A percentile compares a stretch with the other conserved stretches of the same genome.
Conservation (phyloP, 2,888 invertebrate species). For the Drosophila longiperda region DNA sequence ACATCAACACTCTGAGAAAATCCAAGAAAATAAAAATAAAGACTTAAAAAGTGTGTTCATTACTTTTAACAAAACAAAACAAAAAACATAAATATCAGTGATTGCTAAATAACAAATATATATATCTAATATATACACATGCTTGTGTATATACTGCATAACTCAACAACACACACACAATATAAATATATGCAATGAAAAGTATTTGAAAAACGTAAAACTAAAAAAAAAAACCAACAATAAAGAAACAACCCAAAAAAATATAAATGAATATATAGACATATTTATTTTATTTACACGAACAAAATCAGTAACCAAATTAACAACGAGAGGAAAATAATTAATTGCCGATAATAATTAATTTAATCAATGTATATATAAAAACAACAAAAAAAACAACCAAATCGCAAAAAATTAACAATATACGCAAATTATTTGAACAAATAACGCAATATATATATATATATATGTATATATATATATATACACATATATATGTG, state of each 20-base stretch:
- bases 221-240: slow-evolving; percentile 19
- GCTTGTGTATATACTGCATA: slow-evolving; percentile 20
- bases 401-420: slow-evolving; percentile 46
- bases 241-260: slow-evolving; percentile 35
- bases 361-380: slow-evolving; percentile 29
- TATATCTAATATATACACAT: slow-evolving; percentile 13
- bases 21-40: slow-evolving; percentile 57
- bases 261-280: slow-evolving; percentile 29
- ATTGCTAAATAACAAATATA: slow-evolving; percentile 16
- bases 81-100: slow-evolving; percentile 22
- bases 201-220: slow-evolving; percentile 36
- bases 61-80: slow-evolving; percentile 65
- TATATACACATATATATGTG: slow-evolving; percentile 40
- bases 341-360: slow-evolving; percentile 33
- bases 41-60: slow-evolving; percentile 76
- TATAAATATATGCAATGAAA: slow-evolving; percentile 34
- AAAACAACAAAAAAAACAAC: slow-evolving; percentile 40
- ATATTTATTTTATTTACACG: slow-evolving; percentile 16
- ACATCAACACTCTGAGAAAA: slow-evolving; percentile 57
- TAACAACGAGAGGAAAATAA: slow-evolving; percentile 50
- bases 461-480: slow-evolving; percentile 34
- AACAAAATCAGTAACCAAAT: slow-evolving; percentile 51
- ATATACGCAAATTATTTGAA: slow-evolving; percentile 50
- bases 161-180: slow-evolving; percentile 15
- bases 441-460: slow-evolving; percentile 62